Percentiles rank a stretch among this genome's conserved stretches.
These are phyloP conservation scores for Caenorhabditis imperialis DNA, from an alignment of 2,888 invertebrate genomes.

Conservation along the genomic window DNA sequence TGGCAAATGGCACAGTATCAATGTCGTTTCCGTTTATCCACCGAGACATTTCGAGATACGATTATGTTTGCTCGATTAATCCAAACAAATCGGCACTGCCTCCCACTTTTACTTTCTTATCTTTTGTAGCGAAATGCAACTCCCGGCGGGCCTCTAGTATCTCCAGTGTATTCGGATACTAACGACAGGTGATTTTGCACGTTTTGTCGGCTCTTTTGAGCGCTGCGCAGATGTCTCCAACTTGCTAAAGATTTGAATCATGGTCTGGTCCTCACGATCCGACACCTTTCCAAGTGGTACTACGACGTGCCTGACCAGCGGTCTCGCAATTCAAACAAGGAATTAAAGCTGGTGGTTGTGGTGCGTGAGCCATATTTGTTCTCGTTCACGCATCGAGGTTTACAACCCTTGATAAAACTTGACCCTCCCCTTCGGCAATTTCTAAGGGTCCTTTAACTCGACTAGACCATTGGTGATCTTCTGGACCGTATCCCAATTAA, in stretches of 20 bases:
- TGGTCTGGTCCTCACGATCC: not conserved
- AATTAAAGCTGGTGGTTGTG: constrained; percentile 27
- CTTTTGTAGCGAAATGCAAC: no score
- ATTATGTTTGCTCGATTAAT: constrained; percentile 56
- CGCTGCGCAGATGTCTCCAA: constrained; percentile 35
- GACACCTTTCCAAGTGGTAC: constrained; percentile 36
- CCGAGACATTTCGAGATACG: constrained; percentile 47
- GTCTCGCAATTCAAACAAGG: constrained; percentile 44
- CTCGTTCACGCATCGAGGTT: constrained; percentile 28
- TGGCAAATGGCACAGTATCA: constrained; percentile 53
- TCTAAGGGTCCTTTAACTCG: no score
- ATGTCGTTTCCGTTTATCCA: constrained; percentile 49
- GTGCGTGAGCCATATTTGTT: constrained; percentile 47
- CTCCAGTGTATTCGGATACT: constrained; percentile 12
- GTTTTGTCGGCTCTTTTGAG: constrained; percentile 38
- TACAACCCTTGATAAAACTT: constrained; percentile 43
- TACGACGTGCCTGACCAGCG: constrained; percentile 30
- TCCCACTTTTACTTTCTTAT: constrained; percentile 15
- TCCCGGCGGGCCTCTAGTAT: constrained; percentile 16
- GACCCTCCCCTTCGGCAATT: no score
- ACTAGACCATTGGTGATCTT: constrained; percentile 5
- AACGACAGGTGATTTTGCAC: constrained; percentile 47
- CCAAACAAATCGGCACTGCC: constrained; percentile 40
- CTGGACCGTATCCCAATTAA: constrained; percentile 1
- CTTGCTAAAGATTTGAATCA: not conserved